Evolutionary conservation across 2,113 vertebrate species (phyloP).

Genomic region (Calidris pygmaea): DNA sequence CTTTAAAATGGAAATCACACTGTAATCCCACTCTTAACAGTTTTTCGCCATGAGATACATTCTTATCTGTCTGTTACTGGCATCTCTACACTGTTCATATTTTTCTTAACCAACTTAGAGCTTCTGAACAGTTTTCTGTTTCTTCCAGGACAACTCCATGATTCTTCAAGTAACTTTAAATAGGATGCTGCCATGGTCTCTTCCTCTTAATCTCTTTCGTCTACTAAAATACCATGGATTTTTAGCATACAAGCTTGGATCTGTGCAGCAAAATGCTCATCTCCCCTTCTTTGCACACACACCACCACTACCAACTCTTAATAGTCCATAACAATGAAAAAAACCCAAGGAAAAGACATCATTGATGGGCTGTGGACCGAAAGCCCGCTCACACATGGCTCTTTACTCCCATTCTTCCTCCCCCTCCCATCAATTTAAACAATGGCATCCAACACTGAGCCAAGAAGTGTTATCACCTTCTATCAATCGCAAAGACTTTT

Average conservation of each 20-base stretch:
- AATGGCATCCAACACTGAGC: background rate
- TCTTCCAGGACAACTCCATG: background rate
- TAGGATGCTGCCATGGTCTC: background rate
- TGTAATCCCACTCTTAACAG: background rate
- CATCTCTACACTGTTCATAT: background rate
- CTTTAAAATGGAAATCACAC: background rate
- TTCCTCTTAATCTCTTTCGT: background rate
- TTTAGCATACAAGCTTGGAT: background rate
- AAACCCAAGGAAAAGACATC: background rate
- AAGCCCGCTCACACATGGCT: background rate
- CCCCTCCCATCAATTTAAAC: background rate
- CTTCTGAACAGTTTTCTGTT: background rate
- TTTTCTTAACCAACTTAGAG: background rate
- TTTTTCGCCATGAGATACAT: background rate
- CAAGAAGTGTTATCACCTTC: background rate
- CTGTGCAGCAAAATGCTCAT: background rate
- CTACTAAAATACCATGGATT: accelerated
- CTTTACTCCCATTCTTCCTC: background rate
- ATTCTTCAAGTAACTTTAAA: background rate
- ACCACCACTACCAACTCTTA: background rate
- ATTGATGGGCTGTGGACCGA: accelerated
- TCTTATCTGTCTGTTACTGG: background rate
- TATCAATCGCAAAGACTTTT: background rate
- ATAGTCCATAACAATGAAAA: background rate
- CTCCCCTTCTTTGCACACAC: background rate